phyloP scores from a whole-genome alignment of 2,113 vertebrate genomes.

The Myxocyprinus asiaticus region DNA sequence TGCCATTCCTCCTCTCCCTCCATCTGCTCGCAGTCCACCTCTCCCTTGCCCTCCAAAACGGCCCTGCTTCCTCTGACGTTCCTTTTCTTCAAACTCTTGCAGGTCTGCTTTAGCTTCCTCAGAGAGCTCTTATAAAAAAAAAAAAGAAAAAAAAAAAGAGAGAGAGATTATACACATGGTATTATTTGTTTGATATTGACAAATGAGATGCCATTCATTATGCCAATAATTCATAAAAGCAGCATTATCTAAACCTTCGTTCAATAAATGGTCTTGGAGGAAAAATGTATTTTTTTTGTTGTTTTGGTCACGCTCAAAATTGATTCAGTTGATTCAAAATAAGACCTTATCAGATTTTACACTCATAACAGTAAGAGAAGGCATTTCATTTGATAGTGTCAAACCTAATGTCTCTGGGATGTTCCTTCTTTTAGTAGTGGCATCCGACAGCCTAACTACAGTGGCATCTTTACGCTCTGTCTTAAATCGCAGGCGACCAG shows the following conservation, averaged over 20 bases:
- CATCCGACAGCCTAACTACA: slow-evolving; percentile 88
- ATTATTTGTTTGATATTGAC: too few relatives aligned
- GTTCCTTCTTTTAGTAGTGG: slow-evolving; percentile 86
- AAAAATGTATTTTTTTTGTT: too few relatives aligned
- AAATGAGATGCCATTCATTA: too few relatives aligned
- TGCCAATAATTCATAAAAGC: too few relatives aligned
- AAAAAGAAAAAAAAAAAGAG: neutral
- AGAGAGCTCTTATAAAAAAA: slow-evolving; percentile 89
- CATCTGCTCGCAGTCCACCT: slow-evolving; percentile 63
- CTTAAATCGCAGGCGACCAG: slow-evolving; percentile 91
- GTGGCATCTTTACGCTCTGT: slow-evolving; percentile 92
- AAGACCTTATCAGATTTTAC: neutral
- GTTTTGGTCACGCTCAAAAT: too few relatives aligned
- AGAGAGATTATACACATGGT: neutral
- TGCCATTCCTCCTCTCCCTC: slow-evolving; percentile 75
- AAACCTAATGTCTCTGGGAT: slow-evolving; percentile 97
- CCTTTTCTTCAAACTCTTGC: slow-evolving; percentile 88
- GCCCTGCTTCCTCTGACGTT: slow-evolving; percentile 85
- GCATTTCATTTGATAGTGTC: neutral
- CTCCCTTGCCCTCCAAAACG: slow-evolving; percentile 79
- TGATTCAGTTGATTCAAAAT: neutral
- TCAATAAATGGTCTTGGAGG: too few relatives aligned
- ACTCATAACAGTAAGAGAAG: neutral
- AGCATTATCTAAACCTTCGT: neutral
- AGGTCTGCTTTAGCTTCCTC: slow-evolving; percentile 93